Base-by-base conservation (phyloP, 2,888 invertebrate genomes). In the Calameuta pallipes region DNA sequence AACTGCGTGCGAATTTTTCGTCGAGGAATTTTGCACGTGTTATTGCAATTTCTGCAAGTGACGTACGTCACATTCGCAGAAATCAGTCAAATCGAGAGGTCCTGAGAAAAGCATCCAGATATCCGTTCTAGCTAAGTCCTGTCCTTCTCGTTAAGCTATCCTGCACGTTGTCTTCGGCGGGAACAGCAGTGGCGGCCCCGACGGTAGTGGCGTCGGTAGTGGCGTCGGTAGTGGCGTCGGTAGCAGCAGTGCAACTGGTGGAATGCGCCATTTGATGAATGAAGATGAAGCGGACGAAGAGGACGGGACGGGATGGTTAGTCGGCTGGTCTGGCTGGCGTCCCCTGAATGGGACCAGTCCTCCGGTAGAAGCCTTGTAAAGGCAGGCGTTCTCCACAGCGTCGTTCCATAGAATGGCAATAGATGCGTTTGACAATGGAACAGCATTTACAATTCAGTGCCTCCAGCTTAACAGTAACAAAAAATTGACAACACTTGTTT, bases 181-280 rank as follows among this genome's bases (percentile, higher is more conserved):
- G 23, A 56, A 23, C 23, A 15, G 71, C 34, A 71, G 12, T 23
- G 33, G 71, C 15, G 33, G 71, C 71, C 71, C 71, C 31, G 33
- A 71, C 33, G 71, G 33, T 71, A 71, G 34, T 34, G 71, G 31
- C 71, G 33, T 31, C 71, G 71, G 33, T 71, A 71, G 34, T 34
- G 71, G 31, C 71, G 33, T 31, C 33, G 71, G 33, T 71, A 71
- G 34, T 34, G 71, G 31, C 71, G 33, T 31, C 71, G 70, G 33
- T 31, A 31, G 71, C 71, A 23, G 33, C 33, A 31, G 33, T 33
- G 71, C 71, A 34, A 71, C 71, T 31, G 23, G 56, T 56, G 74
- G 83, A 83, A 83, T 84, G 83, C 80, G 80, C 82, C 82, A 83
- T 86, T 85, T 87, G 87, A 89, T 89, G 89, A 89, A 89, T 89